Evolutionary conservation across 2,888 invertebrate species (phyloP), one percentile per base, ranked within the genome.

Genomic region (Ennomos fuscantarius): DNA sequence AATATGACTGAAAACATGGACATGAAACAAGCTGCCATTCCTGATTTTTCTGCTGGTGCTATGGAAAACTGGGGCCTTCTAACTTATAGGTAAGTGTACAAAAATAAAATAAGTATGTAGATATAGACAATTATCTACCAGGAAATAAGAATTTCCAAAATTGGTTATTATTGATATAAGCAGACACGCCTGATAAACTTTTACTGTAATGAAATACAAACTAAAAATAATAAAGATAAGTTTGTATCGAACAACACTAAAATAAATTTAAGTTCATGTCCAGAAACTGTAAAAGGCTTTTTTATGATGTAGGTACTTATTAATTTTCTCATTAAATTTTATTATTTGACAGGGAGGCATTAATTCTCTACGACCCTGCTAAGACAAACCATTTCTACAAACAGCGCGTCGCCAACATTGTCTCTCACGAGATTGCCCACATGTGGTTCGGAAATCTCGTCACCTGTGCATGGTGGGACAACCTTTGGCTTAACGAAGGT

Each of bases 21-120:
- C 48, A 92, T 95, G 76, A 96, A 97, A 73, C 94, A 96, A 69
- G 95, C 96, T 8, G 96, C 96, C 1, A 94, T 97, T 55, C 95
- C 96, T 3, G 96, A 96, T 73, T 96, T 96, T 78, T 93, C 95
- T 33, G 95, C 95, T 69, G 95, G 95, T 54, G 96, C 96, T 55
- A 96, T 97, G 96, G 96, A 96, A 81, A 97, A 97, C 75, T 97
- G 96, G 96, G 97, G 96, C 8, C 89, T 97, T 33, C 93, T 96
- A 36, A 96, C 96, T 0, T 97, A 96, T 87, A 94, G 94, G 95
- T 94, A 79, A 0, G 50, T n/a, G n/a, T 11, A 3, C 9, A 41
- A 9, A 34, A 8, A 24, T 24, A 24, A 24, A 24, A 24, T 6
- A 6, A 24, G 24, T 6, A 3, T 24, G 24, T 24, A 15, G 15